Evolutionary conservation across 92 coral and sea anemone species (phyloP), one percentile per base, ranked within the genome.

Genomic region (Epizoanthus illoricatus): DNA sequence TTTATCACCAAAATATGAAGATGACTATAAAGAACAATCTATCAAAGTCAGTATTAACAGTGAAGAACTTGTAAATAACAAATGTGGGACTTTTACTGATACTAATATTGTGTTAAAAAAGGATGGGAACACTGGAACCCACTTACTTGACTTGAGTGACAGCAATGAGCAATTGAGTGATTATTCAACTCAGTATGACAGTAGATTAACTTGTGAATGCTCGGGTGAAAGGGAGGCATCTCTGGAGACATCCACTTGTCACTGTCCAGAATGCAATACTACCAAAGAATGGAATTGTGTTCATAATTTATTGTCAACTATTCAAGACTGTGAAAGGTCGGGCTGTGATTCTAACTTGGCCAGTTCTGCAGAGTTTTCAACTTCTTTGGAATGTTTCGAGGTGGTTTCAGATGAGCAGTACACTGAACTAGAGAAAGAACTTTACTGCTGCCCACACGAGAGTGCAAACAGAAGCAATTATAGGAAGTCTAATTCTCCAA

Each of bases 341-440:
- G 47, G 5, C 5, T n/a, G 68, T 69, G 69, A 39, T 52, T n/a
- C 72, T 28, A 69, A 70, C 49, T 68, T 81, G 45, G 43, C 71
- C 16, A 75, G 78, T 49, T 62, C 74, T 49, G 79, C 73, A 49
- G 90, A 86, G 36, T 73, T 84, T 8, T 84, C 97, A 3, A 85
- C 90, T 18, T 90, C 97, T 9, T 67, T 92, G 56, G 94, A 92
- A 79, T 90, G 94, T 86, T 92, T 92, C 85, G 93, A 92, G 69
- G 87, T 89, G 8, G 84, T 89, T n/a, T 54, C 76, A 33, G 58
- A 70, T 67, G 76, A 81, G 41, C 59, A 79, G 21, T 45, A 41
- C 72, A 19, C 58, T n/a, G 83, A 63, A 47, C 17, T 81, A 36
- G 89, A 83, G 21, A 39, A 73, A 5, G 70, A 69, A 1, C 68